Evolutionary conservation across 2,888 invertebrate species (phyloP), one percentile per base, ranked within the genome.

Genomic region (Ennomos fuscantarius): DNA sequence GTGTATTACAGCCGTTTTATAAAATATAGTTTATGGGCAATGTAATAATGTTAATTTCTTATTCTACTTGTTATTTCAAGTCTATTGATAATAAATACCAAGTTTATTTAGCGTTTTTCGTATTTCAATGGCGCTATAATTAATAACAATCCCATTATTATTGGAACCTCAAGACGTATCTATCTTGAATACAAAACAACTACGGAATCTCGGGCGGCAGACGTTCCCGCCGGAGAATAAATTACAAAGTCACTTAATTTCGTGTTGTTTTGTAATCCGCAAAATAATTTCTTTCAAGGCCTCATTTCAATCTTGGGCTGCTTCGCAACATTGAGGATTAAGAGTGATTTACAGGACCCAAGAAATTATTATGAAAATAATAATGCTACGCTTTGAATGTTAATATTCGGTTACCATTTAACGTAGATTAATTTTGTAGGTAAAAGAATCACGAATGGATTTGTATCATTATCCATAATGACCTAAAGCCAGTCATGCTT

Each of bases 241-340:
- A 81, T 82, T 80, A 77, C 74, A 74, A 82, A 80, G 76, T 83
- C 79, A 74, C 76, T 79, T 80, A 78, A 79, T 82, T 78, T 78
- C 70, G 70, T 74, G 77, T 80, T 82, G 76, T 82, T 81, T 53
- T 81, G 77, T 80, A 78, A 81, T 78, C 73, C 74, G 68, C 69
- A 70, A 74, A 81, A 79, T 79, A 78, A 82, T 80, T 80, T 81
- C 76, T 79, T 81, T 81, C 72, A 75, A 77, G 77, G 76, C 70
- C 72, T 74, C 72, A 74, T 75, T 76, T 75, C 74, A 76, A 82
- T 81, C 79, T 75, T 66, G 63, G 68, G 63, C 55, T 68, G 66
- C 61, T 73, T 70, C 54, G 69, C 66, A 74, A 63, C 63, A 71
- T 71, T 69, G 61, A 60, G 68, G 74, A 74, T 79, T 76, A 73